phyloP scores from a whole-genome alignment of 1,140 invertebrate genomes.

The Trichoplusia ni region DNA sequence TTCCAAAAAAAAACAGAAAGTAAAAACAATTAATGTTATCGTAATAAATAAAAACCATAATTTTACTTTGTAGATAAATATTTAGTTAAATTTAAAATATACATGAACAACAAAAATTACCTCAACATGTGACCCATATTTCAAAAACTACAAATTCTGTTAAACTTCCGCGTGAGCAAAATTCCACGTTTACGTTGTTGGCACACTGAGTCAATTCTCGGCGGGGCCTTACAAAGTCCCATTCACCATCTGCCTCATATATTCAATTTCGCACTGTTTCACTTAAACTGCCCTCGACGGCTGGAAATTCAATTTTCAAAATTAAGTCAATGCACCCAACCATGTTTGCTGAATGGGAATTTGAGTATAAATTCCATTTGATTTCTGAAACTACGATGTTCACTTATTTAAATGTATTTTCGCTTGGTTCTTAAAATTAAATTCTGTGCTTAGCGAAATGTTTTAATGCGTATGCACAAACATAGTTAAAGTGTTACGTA shows the following conservation, averaged over 20 bases:
- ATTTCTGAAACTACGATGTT: neutral
- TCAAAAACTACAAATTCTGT: neutral
- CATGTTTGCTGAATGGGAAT: neutral
- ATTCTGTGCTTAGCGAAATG: too few species aligned
- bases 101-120: neutral
- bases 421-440: too few species aligned
- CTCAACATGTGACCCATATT: neutral
- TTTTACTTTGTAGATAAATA: too few species aligned
- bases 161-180: neutral
- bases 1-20: too few species aligned
- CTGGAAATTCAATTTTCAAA: constrained; percentile 1
- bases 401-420: neutral
- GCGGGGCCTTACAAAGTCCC: neutral
- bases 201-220: constrained; percentile 1
- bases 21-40: too few species aligned
- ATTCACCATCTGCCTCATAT: neutral
- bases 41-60: too few species aligned
- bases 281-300: neutral
- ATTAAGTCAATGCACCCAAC: constrained; percentile 3
- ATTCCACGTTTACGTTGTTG: neutral
- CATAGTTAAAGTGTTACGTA: too few species aligned
- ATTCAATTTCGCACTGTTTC: neutral
- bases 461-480: too few species aligned
- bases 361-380: neutral
- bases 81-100: too few species aligned